Evolutionary conservation across 1,140 invertebrate species (phyloP).

Genomic region (Lordiphosa collinella): DNA sequence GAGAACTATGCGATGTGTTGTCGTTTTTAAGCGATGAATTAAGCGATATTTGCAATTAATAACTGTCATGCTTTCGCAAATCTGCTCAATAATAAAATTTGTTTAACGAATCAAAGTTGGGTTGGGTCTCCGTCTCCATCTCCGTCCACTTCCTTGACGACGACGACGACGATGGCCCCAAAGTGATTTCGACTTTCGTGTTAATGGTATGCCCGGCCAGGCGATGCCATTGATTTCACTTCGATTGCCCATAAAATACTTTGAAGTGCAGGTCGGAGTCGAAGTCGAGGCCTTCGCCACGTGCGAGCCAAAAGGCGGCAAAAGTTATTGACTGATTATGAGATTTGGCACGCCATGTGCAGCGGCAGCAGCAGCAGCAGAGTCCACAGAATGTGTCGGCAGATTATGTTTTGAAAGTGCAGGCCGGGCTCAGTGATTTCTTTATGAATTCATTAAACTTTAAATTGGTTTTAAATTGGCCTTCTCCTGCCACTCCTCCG

Average conservation of each 20-base stretch:
- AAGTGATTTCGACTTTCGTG: slow-evolving; percentile 72
- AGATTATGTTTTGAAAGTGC: slow-evolving; percentile 78
- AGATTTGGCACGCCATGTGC: slow-evolving; percentile 73
- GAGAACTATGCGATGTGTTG: slow-evolving; percentile 68
- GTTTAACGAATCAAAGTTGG: slow-evolving; percentile 72
- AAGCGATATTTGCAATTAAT: slow-evolving; percentile 79
- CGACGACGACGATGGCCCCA: slow-evolving; percentile 48
- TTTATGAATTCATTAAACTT: slow-evolving; percentile 78
- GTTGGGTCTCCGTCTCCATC: slow-evolving; percentile 13
- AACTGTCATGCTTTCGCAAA: slow-evolving; percentile 74
- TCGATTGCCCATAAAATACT: slow-evolving; percentile 76
- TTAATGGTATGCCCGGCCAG: slow-evolving; percentile 66
- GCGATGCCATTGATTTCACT: slow-evolving; percentile 77
- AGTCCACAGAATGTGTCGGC: slow-evolving; percentile 46
- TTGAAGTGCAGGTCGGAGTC: slow-evolving; percentile 54
- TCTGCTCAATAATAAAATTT: slow-evolving; percentile 76
- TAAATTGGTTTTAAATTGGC: slow-evolving; percentile 78
- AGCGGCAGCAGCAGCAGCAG: slow-evolving; percentile 9
- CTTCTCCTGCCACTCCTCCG: slow-evolving; percentile 20
- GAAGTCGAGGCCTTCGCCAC: slow-evolving; percentile 36
- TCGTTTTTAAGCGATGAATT: slow-evolving; percentile 78
- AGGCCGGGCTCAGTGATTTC: slow-evolving; percentile 63
- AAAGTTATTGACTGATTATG: slow-evolving; percentile 78
- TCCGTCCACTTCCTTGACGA: slow-evolving; percentile 14
- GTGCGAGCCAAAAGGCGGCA: slow-evolving; percentile 65